These are phyloP conservation scores for Semaprochilodus insignis DNA, from an alignment of 2,797 vertebrate genomes.

Conservation along the genomic window DNA sequence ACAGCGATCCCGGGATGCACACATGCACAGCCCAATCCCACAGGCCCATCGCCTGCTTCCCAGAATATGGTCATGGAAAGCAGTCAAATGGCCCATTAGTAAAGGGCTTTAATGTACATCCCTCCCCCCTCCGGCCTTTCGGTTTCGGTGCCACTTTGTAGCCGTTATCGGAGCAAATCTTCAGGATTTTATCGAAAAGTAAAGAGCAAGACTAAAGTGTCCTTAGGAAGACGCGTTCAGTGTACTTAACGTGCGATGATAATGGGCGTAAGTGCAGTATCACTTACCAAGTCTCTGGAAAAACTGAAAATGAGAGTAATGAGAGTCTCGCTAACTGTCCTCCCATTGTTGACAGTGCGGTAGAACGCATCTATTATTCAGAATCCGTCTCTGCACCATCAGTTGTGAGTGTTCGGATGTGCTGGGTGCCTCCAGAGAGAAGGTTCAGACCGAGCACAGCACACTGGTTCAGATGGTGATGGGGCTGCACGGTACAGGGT, in stretches of 20 bases:
- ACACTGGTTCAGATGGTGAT: not conserved
- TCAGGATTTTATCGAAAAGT: constrained; percentile 9
- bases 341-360: constrained; percentile 1
- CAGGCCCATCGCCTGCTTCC: constrained; percentile 43
- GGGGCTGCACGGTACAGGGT: not conserved
- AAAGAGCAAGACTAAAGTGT: not conserved
- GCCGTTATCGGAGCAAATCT: constrained; percentile 17
- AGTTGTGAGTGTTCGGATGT: not conserved
- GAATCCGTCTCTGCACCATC: not conserved
- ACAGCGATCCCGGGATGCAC: constrained; percentile 14
- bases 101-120: constrained; percentile 54
- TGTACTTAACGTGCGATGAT: not conserved
- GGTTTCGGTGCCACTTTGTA: not conserved
- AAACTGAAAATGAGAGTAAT: not conserved
- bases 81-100: constrained; percentile 60
- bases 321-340: constrained; percentile 14
- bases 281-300: not conserved
- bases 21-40: constrained; percentile 48
- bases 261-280: not conserved
- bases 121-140: constrained; percentile 30
- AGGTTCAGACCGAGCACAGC: not conserved
- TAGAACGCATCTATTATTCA: constrained; percentile 23
- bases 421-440: not conserved
- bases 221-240: not conserved
- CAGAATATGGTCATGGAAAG: constrained; percentile 57